A percentile compares a stretch with the other conserved stretches of the same genome.
Evolutionary conservation across 2,888 invertebrate species (phyloP).

Genomic region (Lumbricus terrestris): DNA sequence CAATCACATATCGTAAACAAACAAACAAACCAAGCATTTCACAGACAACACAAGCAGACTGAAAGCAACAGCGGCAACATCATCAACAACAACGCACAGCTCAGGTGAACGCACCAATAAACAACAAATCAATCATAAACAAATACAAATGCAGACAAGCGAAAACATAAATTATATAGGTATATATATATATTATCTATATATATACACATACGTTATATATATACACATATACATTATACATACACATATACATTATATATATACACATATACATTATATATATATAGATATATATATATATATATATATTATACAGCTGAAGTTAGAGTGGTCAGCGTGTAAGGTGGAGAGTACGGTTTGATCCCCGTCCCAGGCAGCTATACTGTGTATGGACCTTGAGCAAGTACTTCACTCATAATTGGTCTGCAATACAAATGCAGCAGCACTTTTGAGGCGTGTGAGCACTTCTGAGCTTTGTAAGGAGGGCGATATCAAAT

Average conservation of each 20-base stretch:
- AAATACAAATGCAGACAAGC: not conserved
- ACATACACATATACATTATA: too few relatives aligned
- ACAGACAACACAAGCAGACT: not conserved
- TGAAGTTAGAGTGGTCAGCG: too few relatives aligned
- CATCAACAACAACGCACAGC: not conserved
- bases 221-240: not conserved
- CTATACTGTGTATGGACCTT: too few relatives aligned
- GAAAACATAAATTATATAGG: slow-evolving; percentile 17
- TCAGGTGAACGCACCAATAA: not conserved
- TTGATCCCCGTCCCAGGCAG: too few relatives aligned
- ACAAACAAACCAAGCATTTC: not conserved
- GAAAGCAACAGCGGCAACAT: not conserved
- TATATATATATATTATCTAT: slow-evolving; percentile 19
- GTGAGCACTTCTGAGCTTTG: too few relatives aligned
- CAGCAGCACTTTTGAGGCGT: too few relatives aligned
- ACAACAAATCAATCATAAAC: not conserved
- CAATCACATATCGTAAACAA: not conserved
- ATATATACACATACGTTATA: not conserved
- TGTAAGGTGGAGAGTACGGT: too few relatives aligned
- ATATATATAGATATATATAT: too few relatives aligned
- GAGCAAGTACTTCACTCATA: too few relatives aligned
- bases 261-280: not conserved
- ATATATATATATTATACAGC: not conserved
- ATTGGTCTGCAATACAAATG: too few relatives aligned
- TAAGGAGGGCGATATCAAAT: too few relatives aligned